These are phyloP conservation scores for Oscarella lobularis DNA, from an alignment of 37 sponge, comb jelly and placozoan species.

Conservation along the genomic window DNA sequence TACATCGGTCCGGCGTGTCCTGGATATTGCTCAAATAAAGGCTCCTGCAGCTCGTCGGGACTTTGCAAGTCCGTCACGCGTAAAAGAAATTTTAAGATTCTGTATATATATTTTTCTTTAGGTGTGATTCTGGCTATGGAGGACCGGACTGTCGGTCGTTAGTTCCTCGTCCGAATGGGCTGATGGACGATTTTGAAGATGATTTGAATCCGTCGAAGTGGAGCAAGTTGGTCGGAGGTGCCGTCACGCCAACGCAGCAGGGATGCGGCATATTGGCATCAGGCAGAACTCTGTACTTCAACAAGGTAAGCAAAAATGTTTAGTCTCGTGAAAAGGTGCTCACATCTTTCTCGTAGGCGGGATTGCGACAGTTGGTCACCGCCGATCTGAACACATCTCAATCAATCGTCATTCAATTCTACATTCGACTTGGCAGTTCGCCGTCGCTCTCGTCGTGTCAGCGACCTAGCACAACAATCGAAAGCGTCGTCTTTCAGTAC, in stretches of 20 bases:
- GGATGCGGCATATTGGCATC: background rate
- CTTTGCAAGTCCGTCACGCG: background rate
- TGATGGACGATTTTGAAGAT: background rate
- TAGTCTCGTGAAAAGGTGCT: too few species aligned
- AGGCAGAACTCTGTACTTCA: background rate
- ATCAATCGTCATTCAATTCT: background rate
- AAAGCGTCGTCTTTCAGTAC: background rate
- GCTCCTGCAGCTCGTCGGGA: background rate
- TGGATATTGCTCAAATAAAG: background rate
- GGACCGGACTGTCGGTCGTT: background rate
- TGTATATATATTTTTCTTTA: too few species aligned
- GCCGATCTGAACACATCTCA: background rate
- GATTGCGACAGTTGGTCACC: background rate
- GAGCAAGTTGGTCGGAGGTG: background rate
- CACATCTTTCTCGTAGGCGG: background rate
- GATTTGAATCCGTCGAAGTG: background rate
- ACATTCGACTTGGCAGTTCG: background rate
- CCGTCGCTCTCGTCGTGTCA: background rate
- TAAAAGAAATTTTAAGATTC: too few species aligned
- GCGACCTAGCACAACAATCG: background rate
- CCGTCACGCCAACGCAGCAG: background rate
- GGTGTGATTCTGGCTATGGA: background rate
- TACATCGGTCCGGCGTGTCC: background rate
- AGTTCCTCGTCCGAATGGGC: background rate
- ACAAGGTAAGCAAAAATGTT: too few species aligned